Evolutionary conservation across 1,140 invertebrate species (phyloP).

Genomic region (Drosophila ogumai): DNA sequence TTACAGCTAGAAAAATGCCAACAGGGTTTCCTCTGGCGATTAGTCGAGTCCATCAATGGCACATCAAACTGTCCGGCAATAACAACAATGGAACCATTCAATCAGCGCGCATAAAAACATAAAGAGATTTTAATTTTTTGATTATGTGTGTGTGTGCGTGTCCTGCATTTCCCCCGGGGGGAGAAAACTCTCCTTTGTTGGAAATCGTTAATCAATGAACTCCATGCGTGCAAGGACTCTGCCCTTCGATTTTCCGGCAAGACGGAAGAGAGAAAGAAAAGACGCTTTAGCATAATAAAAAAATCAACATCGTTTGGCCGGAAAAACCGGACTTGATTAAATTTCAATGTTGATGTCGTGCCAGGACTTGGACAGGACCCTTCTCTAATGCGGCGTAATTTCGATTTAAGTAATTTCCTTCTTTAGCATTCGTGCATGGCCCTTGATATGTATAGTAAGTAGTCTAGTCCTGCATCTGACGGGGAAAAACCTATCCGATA

Average conservation of each 20-base stretch:
- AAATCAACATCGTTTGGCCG: slow-evolving; percentile 63
- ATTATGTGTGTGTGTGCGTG: slow-evolving; percentile 66
- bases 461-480: slow-evolving; percentile 2
- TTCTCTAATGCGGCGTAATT: slow-evolving; percentile 78
- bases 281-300: slow-evolving; percentile 82
- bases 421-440: slow-evolving; percentile 57
- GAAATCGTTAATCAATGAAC: slow-evolving; percentile 84
- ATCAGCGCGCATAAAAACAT: slow-evolving; percentile 81
- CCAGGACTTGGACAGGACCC: slow-evolving; percentile 29
- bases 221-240: slow-evolving; percentile 50
- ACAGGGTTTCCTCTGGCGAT: slow-evolving; percentile 21
- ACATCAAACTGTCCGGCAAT: slow-evolving; percentile 80
- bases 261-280: neutral
- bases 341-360: slow-evolving; percentile 70
- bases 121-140: slow-evolving; percentile 85
- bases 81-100: slow-evolving; percentile 84
- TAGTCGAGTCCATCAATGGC: slow-evolving; percentile 78
- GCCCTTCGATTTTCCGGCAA: slow-evolving; percentile 22
- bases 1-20: neutral
- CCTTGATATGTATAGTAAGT: slow-evolving; percentile 36
- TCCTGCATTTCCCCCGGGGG: slow-evolving; percentile 45
- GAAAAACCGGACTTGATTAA: slow-evolving; percentile 81
- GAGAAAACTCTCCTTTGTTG: slow-evolving; percentile 53
- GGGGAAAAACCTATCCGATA: slow-evolving; percentile 43
- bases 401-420: slow-evolving; percentile 76